Percentiles rank a stretch among this genome's conserved stretches.
phyloP scores from a whole-genome alignment of 2,797 vertebrate species.

The Orestias chungarensis region DNA sequence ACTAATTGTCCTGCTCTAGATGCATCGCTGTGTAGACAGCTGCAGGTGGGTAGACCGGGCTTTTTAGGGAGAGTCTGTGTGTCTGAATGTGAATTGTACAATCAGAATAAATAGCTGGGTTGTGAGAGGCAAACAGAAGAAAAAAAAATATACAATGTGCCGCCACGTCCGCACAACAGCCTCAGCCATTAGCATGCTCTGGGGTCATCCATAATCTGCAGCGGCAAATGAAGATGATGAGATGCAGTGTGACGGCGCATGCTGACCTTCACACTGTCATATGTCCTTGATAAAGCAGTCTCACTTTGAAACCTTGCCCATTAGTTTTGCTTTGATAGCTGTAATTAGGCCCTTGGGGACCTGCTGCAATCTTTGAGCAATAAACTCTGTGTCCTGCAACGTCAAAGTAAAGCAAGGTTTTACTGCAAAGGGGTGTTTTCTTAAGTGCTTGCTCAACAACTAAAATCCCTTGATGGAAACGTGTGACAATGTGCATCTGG shows the following conservation, averaged over 20 bases:
- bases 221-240: constrained; percentile 13
- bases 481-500: neutral
- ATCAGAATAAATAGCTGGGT: constrained; percentile 19
- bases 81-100: constrained; percentile 23
- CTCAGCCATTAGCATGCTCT: neutral
- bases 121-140: neutral
- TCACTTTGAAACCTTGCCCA: constrained; percentile 55
- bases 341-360: constrained; percentile 63
- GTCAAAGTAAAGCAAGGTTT: constrained; percentile 50
- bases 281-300: constrained; percentile 50
- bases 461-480: constrained; percentile 15
- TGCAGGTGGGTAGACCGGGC: constrained; percentile 47
- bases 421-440: constrained; percentile 36
- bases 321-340: constrained; percentile 67
- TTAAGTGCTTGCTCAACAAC: constrained; percentile 26
- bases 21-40: constrained; percentile 62
- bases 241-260: constrained; percentile 20
- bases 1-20: constrained; percentile 75
- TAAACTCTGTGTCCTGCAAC: constrained; percentile 51
- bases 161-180: neutral
- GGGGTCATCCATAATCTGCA: constrained; percentile 8
- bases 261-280: constrained; percentile 57
- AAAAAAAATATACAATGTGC: neutral
- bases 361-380: constrained; percentile 61
- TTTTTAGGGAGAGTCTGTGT: constrained; percentile 7